Base-by-base conservation (phyloP, 30 jellyfish, hydroid and myxozoan species). In the Chrysaora quinquecirrha region DNA sequence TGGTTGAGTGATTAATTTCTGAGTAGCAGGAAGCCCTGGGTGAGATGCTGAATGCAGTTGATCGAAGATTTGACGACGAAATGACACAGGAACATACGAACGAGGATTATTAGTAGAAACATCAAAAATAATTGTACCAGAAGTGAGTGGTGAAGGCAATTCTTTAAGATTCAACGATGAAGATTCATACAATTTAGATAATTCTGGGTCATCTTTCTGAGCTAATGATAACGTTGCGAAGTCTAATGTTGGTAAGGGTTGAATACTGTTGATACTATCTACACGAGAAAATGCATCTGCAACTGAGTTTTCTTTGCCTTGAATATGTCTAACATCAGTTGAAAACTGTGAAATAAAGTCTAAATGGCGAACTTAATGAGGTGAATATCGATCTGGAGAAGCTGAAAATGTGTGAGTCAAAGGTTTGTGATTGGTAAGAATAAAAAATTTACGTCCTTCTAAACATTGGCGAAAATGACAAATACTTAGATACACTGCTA, bases 281-380 rank as follows among this genome's bases (percentile, higher is more conserved):
- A 73, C 27, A 4, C 80, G 83, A 9, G 85, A 73, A 14, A 73
- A 50, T 16, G 85, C 79, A 49, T 47, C 80, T 19, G 73, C 82
- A 23, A 73, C 85, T 2, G 77, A 34, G 50, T 73, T 73, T 3
- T 73, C 11, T 6, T 22, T 2, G 27, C 76, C 85, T 2, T 73
- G 48, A 30, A 73, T 10, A 61, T 61, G 73, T 10, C 73, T 14
- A 16, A 61, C 10, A 23, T 16, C 16, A 12, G 78, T 31, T n/a
- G 24, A 11, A 73, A 19, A n/a, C 6, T 38, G 78, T n/a, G 85
- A 43, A 24, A 10, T 2, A 16, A 48, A 73, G 6, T 16, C 18
- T 11, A 25, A 48, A 10, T 25, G 77, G n/a, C n/a, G n/a, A n/a
- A n/a, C n/a, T n/a, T n/a, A n/a, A n/a, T n/a, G n/a, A n/a, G n/a